phyloP scores from a whole-genome alignment of 2,888 invertebrate genomes.

The Augiades crinisus region DNA sequence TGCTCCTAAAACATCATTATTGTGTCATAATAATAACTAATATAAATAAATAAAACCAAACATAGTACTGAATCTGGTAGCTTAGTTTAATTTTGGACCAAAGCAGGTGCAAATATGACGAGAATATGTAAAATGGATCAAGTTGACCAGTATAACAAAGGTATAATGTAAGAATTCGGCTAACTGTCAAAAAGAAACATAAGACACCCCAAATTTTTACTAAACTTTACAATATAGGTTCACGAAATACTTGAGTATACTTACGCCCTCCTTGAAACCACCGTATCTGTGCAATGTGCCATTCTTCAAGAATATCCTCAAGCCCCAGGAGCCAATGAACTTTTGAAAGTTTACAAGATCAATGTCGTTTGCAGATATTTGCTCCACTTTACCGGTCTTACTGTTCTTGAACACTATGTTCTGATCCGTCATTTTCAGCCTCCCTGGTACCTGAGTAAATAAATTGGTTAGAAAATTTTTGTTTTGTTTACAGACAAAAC shows the following conservation, averaged over 20 bases:
- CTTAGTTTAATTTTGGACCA: too few species aligned
- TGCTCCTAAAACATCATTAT: conserved; percentile 85
- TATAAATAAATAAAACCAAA: too few species aligned
- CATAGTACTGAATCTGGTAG: too few species aligned
- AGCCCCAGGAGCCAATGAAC: conserved; percentile 94
- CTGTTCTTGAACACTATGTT: conserved; percentile 96
- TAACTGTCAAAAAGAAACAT: too few species aligned
- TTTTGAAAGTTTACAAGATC: conserved; percentile 96
- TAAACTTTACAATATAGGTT: too few species aligned
- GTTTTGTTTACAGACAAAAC: neutral
- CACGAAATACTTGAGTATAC: too few species aligned
- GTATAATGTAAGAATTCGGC: too few species aligned
- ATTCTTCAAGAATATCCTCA: conserved; percentile 94
- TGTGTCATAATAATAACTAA: neutral
- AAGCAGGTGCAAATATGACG: too few species aligned
- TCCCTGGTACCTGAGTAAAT: conserved; percentile 89
- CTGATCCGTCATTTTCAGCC: conserved; percentile 95
- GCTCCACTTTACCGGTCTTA: conserved; percentile 98
- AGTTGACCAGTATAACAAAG: too few species aligned
- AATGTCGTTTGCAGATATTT: conserved; percentile 91
- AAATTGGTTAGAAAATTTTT: neutral
- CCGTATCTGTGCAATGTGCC: conserved; percentile 95
- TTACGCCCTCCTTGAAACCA: conserved; percentile 94
- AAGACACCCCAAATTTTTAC: too few species aligned
- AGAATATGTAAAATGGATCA: too few species aligned